These are phyloP conservation scores for Nerophis ophidion DNA, from an alignment of 2,113 vertebrate genomes.

Conservation along the genomic window DNA sequence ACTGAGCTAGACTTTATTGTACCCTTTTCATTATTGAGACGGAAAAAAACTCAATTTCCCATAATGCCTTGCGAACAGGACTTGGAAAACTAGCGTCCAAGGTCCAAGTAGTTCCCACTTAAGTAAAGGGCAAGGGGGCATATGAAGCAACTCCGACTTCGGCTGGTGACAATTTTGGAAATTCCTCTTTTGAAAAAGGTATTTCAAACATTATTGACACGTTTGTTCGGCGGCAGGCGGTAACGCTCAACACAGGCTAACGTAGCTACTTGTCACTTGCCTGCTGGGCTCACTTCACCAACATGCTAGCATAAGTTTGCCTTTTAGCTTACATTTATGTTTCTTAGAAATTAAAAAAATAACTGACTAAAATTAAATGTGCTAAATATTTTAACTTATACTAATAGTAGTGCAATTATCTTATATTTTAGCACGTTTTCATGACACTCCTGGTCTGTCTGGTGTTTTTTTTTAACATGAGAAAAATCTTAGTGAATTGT, in stretches of 20 bases:
- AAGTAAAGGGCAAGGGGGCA: neutral
- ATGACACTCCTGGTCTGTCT: neutral
- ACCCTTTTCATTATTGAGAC: too few relatives aligned
- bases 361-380: neutral
- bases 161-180: neutral
- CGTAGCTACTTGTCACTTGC: neutral
- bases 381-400: too few relatives aligned
- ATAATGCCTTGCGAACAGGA: slow-evolving; percentile 30
- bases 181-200: neutral
- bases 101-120: slow-evolving; percentile 12
- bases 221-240: slow-evolving; percentile 17
- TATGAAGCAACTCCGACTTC: accelerated
- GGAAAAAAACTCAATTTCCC: slow-evolving; percentile 48
- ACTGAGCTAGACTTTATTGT: too few relatives aligned
- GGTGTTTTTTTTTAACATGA: too few relatives aligned
- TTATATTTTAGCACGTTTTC: neutral
- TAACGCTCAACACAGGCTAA: slow-evolving; percentile 10
- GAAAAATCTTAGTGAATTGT: too few relatives aligned
- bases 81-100: slow-evolving; percentile 27
- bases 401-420: neutral
- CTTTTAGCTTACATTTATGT: neutral
- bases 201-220: too few relatives aligned
- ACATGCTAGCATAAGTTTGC: neutral
- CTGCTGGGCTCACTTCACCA: too few relatives aligned
- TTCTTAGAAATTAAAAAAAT: too few relatives aligned